Evolutionary conservation across 35 echinoderm and acorn worm genomes (phyloP), one percentile per base, ranked within the genome.

Genomic region (Patiria miniata): DNA sequence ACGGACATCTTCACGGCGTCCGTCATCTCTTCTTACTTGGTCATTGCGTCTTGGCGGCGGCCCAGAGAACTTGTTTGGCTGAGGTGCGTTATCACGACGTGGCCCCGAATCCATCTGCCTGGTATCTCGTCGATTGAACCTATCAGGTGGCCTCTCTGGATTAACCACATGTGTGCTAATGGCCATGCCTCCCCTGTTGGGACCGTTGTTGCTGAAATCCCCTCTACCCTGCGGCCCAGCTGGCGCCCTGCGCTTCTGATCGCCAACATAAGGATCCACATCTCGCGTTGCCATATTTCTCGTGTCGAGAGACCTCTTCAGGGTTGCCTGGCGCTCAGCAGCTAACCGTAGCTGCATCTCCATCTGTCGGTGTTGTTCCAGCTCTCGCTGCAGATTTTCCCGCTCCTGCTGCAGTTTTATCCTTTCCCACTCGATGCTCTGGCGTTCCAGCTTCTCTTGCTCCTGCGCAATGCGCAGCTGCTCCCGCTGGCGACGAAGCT

Each of bases 171-270:
- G 19, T 68, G 89, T n/a, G 56, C 1, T 79, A 19, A 78, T 47
- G 56, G 7, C 56, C n/a, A 78, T 47, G 86, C 39, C 39, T 58
- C 85, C 39, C 38, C 34, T 52, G 34, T 37, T 76, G 83, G 32
- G 60, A 33, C 82, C 83, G 28, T 69, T 69, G 34, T 69, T 69
- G 23, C 28, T 26, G 61, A 69, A 69, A 23, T 69, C 61, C 23
- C 61, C 61, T 69, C 61, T 1, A 1, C 61, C 61, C 28, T 69
- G 61, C 28, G 23, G 61, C 17, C 80, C 89, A 61, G 83, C 82
- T 18, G 89, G 85, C 36, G 91, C 37, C 38, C 95, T 78, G 32
- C 95, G 39, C 68, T 97, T 97, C 47, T 89, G 90, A 56, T 97
- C 95, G 36, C 81, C 73, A 44, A 84, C 55, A 57, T 93, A 97